Conservation (phyloP, 1,140 invertebrate genomes). For the Pygmarrhopalites habei region DNA sequence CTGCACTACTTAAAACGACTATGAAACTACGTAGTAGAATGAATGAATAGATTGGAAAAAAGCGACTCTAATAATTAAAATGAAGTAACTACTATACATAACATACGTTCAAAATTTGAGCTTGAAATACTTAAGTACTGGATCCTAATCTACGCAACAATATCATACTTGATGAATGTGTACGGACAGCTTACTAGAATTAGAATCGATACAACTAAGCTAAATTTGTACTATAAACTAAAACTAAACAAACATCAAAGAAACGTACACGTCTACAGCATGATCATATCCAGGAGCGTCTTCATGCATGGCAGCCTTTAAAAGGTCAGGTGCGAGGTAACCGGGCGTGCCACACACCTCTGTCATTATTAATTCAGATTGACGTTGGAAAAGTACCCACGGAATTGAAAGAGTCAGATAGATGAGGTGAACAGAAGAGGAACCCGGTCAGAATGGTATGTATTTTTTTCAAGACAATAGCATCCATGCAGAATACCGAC, state of each 20-base stretch:
- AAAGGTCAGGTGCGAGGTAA: constrained; percentile 93
- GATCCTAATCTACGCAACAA: too few relatives aligned
- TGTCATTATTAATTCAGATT: too few relatives aligned
- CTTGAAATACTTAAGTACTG: too few relatives aligned
- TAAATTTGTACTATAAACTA: not conserved
- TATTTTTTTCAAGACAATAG: not conserved
- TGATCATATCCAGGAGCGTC: constrained; percentile 69
- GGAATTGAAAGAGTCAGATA: not conserved
- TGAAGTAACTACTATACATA: too few relatives aligned
- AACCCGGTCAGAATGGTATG: constrained; percentile 1
- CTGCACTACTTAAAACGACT: too few relatives aligned
- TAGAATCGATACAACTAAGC: too few relatives aligned
- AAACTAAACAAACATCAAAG: constrained; percentile 16
- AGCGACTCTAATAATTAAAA: too few relatives aligned
- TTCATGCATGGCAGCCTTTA: constrained; percentile 94
- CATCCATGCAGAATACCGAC: constrained; percentile 32
- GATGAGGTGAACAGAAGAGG: constrained; percentile 16
- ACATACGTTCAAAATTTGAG: too few relatives aligned
- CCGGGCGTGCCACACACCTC: constrained; percentile 97
- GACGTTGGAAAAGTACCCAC: not conserved
- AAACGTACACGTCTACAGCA: constrained; percentile 73
- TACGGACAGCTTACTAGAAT: too few relatives aligned
- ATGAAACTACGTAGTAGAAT: too few relatives aligned
- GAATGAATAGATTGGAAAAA: too few relatives aligned
- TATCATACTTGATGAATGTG: too few relatives aligned